phyloP scores from a whole-genome alignment of 2,113 vertebrate species.

The Cricetomys ansorgei region DNA sequence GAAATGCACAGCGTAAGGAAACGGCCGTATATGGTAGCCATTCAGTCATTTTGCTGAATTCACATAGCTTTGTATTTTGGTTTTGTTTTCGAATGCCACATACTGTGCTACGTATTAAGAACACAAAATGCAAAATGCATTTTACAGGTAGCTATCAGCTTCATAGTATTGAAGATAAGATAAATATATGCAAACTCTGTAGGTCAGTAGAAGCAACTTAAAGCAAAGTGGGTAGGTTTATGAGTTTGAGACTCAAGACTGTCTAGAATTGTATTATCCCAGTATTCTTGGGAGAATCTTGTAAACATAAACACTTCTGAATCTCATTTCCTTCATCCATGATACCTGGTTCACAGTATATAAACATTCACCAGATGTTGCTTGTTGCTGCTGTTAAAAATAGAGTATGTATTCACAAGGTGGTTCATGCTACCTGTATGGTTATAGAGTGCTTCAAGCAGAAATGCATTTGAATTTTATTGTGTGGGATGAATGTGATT shows the following conservation, averaged over 20 bases:
- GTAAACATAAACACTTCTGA: neutral
- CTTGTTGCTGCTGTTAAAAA: neutral
- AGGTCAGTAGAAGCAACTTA: neutral
- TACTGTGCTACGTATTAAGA: neutral
- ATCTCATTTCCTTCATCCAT: constrained; percentile 18
- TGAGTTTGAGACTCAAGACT: neutral
- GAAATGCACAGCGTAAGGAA: neutral
- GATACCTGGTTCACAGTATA: neutral
- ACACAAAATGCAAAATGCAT: neutral
- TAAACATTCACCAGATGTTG: neutral
- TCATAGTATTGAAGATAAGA: constrained; percentile 22
- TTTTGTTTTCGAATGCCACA: neutral
- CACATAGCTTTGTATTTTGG: neutral
- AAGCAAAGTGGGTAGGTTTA: neutral
- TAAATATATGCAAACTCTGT: neutral
- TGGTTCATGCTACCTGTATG: neutral
- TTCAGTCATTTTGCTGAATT: neutral
- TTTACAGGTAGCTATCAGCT: neutral
- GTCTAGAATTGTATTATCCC: neutral
- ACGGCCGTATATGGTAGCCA: neutral
- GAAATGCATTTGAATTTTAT: constrained; percentile 15
- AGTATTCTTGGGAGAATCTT: neutral
- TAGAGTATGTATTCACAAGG: neutral
- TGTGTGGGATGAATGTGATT: neutral
- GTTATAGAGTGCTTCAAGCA: neutral